Conservation (phyloP, 2,113 vertebrate genomes). For the Mugil cephalus region DNA sequence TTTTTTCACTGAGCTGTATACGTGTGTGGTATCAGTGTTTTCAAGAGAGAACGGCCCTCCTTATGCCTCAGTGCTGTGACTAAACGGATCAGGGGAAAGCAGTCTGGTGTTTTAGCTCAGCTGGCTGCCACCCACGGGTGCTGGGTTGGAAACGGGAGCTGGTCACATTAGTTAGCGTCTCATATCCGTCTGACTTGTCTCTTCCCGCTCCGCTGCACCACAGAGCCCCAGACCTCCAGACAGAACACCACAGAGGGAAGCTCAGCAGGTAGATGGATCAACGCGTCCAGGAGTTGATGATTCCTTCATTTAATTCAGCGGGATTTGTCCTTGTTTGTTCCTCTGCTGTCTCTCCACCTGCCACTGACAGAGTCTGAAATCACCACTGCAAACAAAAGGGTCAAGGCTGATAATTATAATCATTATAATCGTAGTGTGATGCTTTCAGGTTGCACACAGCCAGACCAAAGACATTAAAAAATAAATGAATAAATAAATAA, state of each 20-base stretch:
- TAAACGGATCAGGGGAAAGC: constrained; percentile 41
- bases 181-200: constrained; percentile 33
- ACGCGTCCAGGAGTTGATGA: constrained; percentile 39
- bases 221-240: constrained; percentile 58
- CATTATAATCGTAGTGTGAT: no score
- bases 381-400: background rate
- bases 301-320: constrained; percentile 5
- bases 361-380: constrained; percentile 31
- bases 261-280: constrained; percentile 68
- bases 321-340: background rate
- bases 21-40: constrained; percentile 9
- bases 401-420: background rate
- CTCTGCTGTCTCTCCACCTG: background rate
- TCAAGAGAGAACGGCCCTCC: background rate
- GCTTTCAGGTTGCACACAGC: background rate
- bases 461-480: constrained; percentile 15
- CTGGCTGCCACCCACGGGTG: constrained; percentile 20
- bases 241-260: constrained; percentile 38
- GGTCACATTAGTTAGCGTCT: constrained; percentile 28
- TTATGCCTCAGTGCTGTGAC: background rate
- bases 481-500: background rate
- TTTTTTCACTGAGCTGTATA: background rate
- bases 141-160: constrained; percentile 3
- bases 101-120: constrained; percentile 29
- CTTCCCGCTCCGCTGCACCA: constrained; percentile 28